Evolutionary conservation across 2,113 vertebrate genomes (phyloP), one percentile per base, ranked within the genome.

Genomic region (Thinocorus orbignyianus): DNA sequence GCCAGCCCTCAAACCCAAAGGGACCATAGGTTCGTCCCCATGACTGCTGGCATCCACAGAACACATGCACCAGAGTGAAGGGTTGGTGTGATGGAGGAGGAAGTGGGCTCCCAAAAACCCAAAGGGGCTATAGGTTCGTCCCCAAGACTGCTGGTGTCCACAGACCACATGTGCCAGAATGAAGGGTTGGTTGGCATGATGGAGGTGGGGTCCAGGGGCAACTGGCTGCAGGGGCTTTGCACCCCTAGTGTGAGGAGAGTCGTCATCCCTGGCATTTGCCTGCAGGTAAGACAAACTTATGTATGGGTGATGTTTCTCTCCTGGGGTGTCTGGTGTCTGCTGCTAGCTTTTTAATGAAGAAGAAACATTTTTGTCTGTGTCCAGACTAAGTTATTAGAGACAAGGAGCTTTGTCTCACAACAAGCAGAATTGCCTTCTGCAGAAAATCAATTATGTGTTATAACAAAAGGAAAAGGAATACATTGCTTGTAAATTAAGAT

Each of bases 281-380:
- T 30, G 2, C 0, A 0, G 26, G 17, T 9, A 70, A 65, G 9
- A 37, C 51, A 68, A 5, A 35, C 17, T 9, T 35, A 13, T 1
- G 2, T 23, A 3, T 6, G 0, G 2, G 46, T 10, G 35, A 16
- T 24, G 31, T 15, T 78, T 58, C 88, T 74, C 73, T 41, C 69
- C 64, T 39, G 35, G 57, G 30, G 9, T 35, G 35, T 35, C 69
- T 58, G 60, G 19, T 35, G 62, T 20, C 51, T 62, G 16, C 66
- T 52, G 58, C 33, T 66, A 61, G 78, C 19, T 58, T 80, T 57
- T 25, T 22, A 30, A 14, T 31, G 23, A 24, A 44, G 41, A 73
- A 73, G 46, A 57, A 55, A 46, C 13, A 39, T 22, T 64, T 68
- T 25, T 51, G 48, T 17, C 52, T 31, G 33, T 26, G 52, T 51